Conservation (phyloP, 2,113 vertebrate genomes). For the Carassius carassius region DNA sequence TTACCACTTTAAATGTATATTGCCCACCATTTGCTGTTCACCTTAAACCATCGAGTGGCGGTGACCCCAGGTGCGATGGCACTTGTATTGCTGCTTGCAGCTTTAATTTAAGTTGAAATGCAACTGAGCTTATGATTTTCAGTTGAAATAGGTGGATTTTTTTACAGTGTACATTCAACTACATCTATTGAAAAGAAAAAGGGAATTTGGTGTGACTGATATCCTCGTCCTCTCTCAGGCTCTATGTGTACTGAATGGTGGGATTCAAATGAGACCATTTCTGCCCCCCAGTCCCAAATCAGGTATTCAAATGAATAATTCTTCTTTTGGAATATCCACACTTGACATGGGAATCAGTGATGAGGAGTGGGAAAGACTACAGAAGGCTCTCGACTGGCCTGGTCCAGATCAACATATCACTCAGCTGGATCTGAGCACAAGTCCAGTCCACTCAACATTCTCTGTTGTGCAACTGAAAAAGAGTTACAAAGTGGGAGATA, state of each 20-base stretch:
- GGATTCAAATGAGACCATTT: not conserved
- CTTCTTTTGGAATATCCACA: not conserved
- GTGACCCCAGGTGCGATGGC: no score
- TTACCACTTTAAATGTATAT: no score
- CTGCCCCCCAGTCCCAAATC: not conserved
- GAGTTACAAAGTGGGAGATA: not conserved
- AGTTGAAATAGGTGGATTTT: no score
- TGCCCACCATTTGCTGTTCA: no score
- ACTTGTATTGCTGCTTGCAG: no score
- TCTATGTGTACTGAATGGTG: not conserved
- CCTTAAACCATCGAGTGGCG: no score
- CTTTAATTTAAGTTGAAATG: no score
- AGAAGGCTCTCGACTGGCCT: not conserved
- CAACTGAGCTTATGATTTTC: no score
- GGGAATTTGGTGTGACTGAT: not conserved
- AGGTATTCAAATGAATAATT: not conserved
- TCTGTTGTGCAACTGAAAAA: not conserved
- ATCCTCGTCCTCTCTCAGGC: not conserved
- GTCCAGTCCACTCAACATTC: constrained; percentile 21
- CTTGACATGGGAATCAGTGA: not conserved
- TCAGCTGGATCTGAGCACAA: constrained; percentile 1
- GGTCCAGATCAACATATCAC: constrained; percentile 9
- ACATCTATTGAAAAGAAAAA: not conserved
- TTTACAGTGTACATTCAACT: no score
- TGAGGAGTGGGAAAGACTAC: constrained; percentile 8